Conservation (phyloP, 2,888 invertebrate species). For the Malacosoma neustria region DNA sequence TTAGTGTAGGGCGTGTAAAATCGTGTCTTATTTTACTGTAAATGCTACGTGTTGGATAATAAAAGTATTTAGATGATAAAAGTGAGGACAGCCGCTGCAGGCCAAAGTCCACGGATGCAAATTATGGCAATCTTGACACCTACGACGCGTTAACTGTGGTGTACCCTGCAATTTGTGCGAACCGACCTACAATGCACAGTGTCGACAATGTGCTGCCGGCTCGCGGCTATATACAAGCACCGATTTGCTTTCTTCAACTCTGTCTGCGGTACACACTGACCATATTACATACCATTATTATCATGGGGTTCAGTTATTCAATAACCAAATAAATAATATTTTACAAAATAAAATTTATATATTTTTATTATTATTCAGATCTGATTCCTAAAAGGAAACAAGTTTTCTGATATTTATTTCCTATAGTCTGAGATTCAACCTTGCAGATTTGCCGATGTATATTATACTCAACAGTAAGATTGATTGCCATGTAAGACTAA, state of each 20-base stretch:
- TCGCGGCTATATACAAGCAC: conserved; percentile 21
- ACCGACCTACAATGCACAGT: conserved; percentile 10
- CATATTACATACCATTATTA: too few relatives aligned
- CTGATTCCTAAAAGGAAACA: too few relatives aligned
- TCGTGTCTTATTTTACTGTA: conserved; percentile 6
- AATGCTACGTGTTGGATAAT: conserved; percentile 23
- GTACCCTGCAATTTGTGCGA: conserved; percentile 62
- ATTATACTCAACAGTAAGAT: too few relatives aligned
- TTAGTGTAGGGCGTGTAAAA: background rate
- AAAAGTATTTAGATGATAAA: conserved; percentile 61
- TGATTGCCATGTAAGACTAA: too few relatives aligned
- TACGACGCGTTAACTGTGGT: conserved; percentile 68
- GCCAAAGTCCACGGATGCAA: conserved; percentile 51
- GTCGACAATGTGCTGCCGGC: conserved; percentile 10
- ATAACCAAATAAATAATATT: too few relatives aligned
- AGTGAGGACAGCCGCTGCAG: conserved; percentile 67
- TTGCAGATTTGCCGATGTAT: too few relatives aligned
- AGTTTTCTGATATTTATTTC: too few relatives aligned
- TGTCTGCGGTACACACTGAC: too few relatives aligned
- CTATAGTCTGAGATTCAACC: too few relatives aligned
- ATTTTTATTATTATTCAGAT: too few relatives aligned
- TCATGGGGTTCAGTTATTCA: too few relatives aligned
- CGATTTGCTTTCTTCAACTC: conserved; percentile 45
- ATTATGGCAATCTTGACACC: conserved; percentile 75
- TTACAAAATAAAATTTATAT: too few relatives aligned